Conservation (phyloP, 2,113 vertebrate species). For the Anhinga rufa region DNA sequence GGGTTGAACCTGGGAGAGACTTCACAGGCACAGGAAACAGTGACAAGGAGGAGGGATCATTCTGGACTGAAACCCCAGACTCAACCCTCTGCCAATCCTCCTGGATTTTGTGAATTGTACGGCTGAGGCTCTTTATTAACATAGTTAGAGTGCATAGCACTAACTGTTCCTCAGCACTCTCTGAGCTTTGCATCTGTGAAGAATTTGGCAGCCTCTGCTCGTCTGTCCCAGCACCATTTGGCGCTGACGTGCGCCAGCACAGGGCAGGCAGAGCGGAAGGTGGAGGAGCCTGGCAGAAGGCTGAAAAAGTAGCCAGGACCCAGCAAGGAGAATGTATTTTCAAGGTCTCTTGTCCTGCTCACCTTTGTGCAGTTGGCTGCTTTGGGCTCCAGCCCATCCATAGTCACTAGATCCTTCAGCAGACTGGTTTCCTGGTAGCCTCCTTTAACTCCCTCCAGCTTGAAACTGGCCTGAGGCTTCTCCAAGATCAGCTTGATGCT, state of each 20-base stretch:
- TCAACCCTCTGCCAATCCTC: neutral
- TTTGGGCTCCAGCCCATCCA: conserved; percentile 83
- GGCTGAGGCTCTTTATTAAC: neutral
- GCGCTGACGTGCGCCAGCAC: neutral
- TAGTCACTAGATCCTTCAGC: conserved; percentile 82
- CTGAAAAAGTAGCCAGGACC: neutral
- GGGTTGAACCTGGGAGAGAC: neutral
- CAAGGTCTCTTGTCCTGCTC: neutral
- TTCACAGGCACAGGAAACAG: neutral
- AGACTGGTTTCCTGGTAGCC: conserved; percentile 87
- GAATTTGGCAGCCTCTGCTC: neutral
- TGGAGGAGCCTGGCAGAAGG: neutral
- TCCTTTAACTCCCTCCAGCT: conserved; percentile 82
- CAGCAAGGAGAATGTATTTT: neutral
- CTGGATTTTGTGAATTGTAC: neutral
- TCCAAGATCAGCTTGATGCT: conserved; percentile 81
- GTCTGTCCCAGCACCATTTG: neutral
- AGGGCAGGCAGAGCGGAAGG: neutral
- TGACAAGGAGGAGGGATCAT: neutral
- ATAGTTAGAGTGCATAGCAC: neutral
- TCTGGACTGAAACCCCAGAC: neutral
- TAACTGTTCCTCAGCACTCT: neutral
- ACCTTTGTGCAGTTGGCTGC: conserved; percentile 89
- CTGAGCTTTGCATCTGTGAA: neutral
- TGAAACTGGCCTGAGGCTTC: conserved; percentile 84